A percentile compares a stretch with the other conserved stretches of the same genome.
phyloP scores from a whole-genome alignment of 2,797 vertebrate genomes.

The Octomys mimax region DNA sequence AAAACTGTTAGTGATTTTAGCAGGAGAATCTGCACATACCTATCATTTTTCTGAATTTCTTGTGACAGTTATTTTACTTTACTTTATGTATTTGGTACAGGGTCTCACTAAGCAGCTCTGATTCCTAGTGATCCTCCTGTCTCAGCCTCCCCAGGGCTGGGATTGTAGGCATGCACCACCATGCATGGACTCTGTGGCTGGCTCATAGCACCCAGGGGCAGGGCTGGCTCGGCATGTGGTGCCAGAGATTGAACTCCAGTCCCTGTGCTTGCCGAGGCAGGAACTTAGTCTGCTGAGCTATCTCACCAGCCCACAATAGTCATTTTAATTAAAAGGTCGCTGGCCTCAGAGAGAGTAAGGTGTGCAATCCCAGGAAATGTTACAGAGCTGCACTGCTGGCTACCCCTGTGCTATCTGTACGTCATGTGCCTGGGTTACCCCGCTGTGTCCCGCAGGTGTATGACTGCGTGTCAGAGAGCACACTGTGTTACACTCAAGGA shows the following conservation, averaged over 20 bases:
- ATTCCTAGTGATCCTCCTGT: too few species aligned
- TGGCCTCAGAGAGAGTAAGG: background rate
- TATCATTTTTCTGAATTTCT: background rate
- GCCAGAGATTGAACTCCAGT: too few species aligned
- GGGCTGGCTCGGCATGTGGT: too few species aligned
- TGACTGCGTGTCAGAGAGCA: background rate
- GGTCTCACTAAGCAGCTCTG: too few species aligned
- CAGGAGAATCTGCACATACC: conserved; percentile 48
- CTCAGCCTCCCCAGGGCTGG: too few species aligned
- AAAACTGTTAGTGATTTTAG: conserved; percentile 70
- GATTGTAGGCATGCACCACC: too few species aligned
- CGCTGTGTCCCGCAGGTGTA: background rate
- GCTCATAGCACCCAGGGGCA: too few species aligned
- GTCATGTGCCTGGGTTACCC: background rate
- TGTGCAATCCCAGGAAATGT: too few species aligned
- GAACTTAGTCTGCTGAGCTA: too few species aligned
- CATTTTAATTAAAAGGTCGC: background rate
- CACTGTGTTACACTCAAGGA: background rate
- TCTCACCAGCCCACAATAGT: background rate
- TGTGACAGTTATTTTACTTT: background rate
- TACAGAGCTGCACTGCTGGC: background rate
- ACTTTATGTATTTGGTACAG: too few species aligned
- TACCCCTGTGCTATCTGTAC: background rate
- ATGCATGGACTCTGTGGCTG: too few species aligned
- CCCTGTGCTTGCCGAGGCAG: too few species aligned